These are phyloP conservation scores for Armadillidium nasatum DNA, from an alignment of 1,140 invertebrate species.

Conservation along the genomic window DNA sequence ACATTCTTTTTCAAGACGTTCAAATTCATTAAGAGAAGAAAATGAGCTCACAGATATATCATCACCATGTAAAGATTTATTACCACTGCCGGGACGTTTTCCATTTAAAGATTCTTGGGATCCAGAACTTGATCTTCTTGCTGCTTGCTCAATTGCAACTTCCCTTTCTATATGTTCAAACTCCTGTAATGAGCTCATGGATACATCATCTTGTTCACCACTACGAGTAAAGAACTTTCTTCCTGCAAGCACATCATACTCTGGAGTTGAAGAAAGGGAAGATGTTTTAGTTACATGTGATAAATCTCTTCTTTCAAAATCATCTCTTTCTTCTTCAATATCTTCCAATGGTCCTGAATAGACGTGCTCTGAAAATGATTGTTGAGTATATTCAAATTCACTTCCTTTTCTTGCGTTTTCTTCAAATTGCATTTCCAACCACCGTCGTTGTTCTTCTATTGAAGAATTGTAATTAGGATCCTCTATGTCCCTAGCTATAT, in stretches of 20 bases:
- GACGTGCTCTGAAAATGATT: conserved; percentile 38
- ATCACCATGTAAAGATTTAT: conserved; percentile 63
- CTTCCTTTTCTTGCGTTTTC: conserved; percentile 46
- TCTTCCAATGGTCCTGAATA: conserved; percentile 66
- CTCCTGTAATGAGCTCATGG: conserved; percentile 85
- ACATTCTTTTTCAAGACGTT: conserved; percentile 82
- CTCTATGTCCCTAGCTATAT: conserved; percentile 20
- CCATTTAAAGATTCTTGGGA: conserved; percentile 44
- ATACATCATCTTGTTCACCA: conserved; percentile 83
- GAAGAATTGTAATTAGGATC: conserved; percentile 31
- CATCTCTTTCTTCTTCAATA: conserved; percentile 66
- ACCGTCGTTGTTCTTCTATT: conserved; percentile 62
- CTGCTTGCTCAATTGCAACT: conserved; percentile 50
- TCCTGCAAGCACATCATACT: conserved; percentile 74
- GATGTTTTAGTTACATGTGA: conserved; percentile 64
- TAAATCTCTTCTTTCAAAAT: conserved; percentile 69
- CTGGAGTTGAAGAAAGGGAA: conserved; percentile 73
- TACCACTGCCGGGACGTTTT: conserved; percentile 38
- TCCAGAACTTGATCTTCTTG: conserved; percentile 40
- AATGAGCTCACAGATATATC: conserved; percentile 84
- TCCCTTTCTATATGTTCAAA: conserved; percentile 83
- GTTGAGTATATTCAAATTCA: conserved; percentile 50
- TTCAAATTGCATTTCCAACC: conserved; percentile 82
- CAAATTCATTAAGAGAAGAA: conserved; percentile 89
- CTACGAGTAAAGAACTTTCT: conserved; percentile 70